Base-by-base conservation (phyloP, 1,140 invertebrate genomes). In the Leptinotarsa undecemlineata region DNA sequence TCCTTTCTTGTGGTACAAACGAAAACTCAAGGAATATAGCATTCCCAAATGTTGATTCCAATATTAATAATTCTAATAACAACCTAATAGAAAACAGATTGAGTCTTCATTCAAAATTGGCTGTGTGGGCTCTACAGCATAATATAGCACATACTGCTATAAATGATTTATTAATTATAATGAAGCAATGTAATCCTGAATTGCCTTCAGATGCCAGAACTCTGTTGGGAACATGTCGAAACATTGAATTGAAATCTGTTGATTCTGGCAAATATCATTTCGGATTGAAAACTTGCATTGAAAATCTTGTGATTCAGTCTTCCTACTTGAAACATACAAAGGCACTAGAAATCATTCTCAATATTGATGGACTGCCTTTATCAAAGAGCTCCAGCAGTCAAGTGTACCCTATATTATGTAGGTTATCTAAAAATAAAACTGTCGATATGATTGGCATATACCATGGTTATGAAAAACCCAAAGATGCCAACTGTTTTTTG, bases 351-450 rank as follows among this genome's bases (percentile, higher is more conserved):
- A 15, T 71, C 13, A 33, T 26, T 74, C 13, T 68, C 8, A 69
- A 74, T 61, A 68, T 74, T 74, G 73, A 68, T 47, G 66, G 73
- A 61, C 17, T 69, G 33, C 67, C 67, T 48, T 19, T 69, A 48
- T 69, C 67, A 8, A 69, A 69, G 47, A 69, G 66, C n/a, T 74
- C 73, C 13, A 62, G 73, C n/a, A 74, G 73, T 68, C 73, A 74
- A 26, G n/a, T 74, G 57, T 74, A 74, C 26, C 73, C 73, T 26
- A 69, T 74, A 26, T 74, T 74, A 62, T 74, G 64, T 68, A 51
- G 67, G n/a, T 47, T 69, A 48, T 69, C 17, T 19, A 48, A 69
- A 47, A 21, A 48, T 42, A 69, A 69, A 11, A 51, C 33, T 74
- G 48, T 42, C n/a, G 51, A 69, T 48, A 71, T 71, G 48, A 71